phyloP scores from a whole-genome alignment of 2,797 vertebrate genomes.

The Bradypus variegatus region DNA sequence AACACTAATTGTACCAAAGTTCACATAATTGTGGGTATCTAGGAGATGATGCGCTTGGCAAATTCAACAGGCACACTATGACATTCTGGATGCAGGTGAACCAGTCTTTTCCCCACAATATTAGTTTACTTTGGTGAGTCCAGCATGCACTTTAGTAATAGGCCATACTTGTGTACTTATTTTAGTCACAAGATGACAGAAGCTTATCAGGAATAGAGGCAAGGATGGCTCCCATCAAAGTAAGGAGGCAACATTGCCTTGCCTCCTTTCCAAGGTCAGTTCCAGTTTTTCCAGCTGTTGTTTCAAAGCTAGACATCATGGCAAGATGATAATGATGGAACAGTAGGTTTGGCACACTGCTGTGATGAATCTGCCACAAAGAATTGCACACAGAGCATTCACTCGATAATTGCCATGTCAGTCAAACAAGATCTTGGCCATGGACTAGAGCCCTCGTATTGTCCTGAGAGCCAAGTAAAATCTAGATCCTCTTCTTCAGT shows the following conservation, averaged over 20 bases:
- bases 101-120: background rate
- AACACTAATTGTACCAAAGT: background rate
- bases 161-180: background rate
- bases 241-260: background rate
- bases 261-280: slow-evolving; percentile 28
- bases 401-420: background rate
- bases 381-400: background rate
- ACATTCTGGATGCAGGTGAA: background rate
- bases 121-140: slow-evolving; percentile 40
- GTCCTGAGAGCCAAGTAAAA: slow-evolving; percentile 30
- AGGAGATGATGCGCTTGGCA: background rate
- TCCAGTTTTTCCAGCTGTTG: slow-evolving; percentile 9
- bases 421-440: slow-evolving; percentile 28
- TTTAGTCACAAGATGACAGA: background rate
- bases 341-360: background rate
- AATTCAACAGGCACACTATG: background rate
- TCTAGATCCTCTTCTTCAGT: slow-evolving; percentile 6
- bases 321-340: slow-evolving; percentile 3
- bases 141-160: background rate
- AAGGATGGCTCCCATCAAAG: background rate
- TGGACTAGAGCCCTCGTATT: background rate
- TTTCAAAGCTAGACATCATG: slow-evolving; percentile 42
- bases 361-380: slow-evolving; percentile 19
- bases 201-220: slow-evolving; percentile 30
- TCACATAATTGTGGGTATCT: background rate